Conservation (phyloP, 2,113 vertebrate species). For the Hyla sarda region DNA sequence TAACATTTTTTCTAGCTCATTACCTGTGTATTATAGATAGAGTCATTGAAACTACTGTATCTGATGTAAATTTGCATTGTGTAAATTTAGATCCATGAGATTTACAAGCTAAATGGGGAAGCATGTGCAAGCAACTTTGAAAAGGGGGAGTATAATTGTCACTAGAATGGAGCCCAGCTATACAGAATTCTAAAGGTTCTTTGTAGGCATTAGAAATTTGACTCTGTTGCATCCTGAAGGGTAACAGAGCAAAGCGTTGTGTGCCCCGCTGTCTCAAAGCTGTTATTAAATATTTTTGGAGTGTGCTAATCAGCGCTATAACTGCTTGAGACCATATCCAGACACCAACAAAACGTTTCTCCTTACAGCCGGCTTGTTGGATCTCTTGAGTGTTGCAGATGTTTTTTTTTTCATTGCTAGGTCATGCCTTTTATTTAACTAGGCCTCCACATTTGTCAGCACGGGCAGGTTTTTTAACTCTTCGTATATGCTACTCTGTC, state of each 20-base stretch:
- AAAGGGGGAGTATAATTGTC: constrained; percentile 42
- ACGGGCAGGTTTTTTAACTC: not conserved
- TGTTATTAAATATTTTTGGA: constrained; percentile 47
- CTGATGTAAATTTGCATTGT: constrained; percentile 46
- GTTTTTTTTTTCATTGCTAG: not conserved
- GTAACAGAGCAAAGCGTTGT: constrained; percentile 51
- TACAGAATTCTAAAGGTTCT: constrained; percentile 30
- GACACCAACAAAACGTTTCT: not conserved
- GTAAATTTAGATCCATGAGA: constrained; percentile 58
- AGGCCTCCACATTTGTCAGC: not conserved
- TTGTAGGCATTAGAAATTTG: constrained; percentile 48
- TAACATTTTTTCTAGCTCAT: not conserved
- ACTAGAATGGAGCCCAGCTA: constrained; percentile 11
- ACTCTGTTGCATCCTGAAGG: constrained; percentile 38
- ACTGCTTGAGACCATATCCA: constrained; percentile 33
- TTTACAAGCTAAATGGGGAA: constrained; percentile 36
- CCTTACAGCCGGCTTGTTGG: not conserved
- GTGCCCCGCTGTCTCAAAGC: constrained; percentile 12
- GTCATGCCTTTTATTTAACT: not conserved
- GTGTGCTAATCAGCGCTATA: constrained; percentile 28
- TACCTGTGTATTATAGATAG: not conserved
- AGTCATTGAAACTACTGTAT: constrained; percentile 42
- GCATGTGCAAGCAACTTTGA: constrained; percentile 43
- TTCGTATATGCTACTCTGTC: not conserved
- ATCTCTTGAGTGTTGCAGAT: not conserved